Evolutionary conservation across 1,140 invertebrate species (phyloP).

Genomic region (Bombus waltoni): DNA sequence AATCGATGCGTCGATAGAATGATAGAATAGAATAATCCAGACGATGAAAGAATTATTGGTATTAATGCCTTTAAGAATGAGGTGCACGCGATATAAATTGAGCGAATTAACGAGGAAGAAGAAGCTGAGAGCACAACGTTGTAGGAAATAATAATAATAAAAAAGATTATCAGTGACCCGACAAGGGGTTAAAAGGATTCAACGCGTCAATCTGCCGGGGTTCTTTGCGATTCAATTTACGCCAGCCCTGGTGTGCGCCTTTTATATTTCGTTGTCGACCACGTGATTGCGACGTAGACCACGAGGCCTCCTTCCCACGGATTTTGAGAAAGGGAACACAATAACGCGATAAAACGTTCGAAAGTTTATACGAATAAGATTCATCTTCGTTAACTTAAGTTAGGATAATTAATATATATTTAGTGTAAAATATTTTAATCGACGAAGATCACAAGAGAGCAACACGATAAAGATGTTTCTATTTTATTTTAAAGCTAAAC

Average conservation of each 20-base stretch:
- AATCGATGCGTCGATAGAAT: too few relatives aligned
- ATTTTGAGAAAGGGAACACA: neutral
- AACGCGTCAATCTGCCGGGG: constrained; percentile 59
- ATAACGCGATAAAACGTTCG: neutral
- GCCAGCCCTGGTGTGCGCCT: constrained; percentile 25
- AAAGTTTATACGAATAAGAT: neutral
- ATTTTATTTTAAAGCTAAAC: too few relatives aligned
- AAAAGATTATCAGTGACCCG: constrained; percentile 64
- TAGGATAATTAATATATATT: neutral
- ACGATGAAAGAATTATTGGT: neutral
- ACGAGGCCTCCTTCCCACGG: too few relatives aligned
- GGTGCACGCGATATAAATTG: neutral
- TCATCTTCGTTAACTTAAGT: neutral
- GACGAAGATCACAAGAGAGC: neutral
- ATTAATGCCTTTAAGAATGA: neutral
- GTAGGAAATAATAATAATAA: constrained; percentile 57
- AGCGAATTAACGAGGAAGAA: constrained; percentile 23
- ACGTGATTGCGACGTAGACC: constrained; percentile 17
- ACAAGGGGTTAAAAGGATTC: constrained; percentile 69
- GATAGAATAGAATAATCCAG: neutral
- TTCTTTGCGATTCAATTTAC: constrained; percentile 69
- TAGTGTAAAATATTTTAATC: neutral
- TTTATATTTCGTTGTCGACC: constrained; percentile 52
- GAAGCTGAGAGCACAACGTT: neutral
- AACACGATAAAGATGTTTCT: too few relatives aligned